These are phyloP conservation scores for Aeoliscus strigatus DNA, from an alignment of 2,797 vertebrate genomes.

Conservation along the genomic window DNA sequence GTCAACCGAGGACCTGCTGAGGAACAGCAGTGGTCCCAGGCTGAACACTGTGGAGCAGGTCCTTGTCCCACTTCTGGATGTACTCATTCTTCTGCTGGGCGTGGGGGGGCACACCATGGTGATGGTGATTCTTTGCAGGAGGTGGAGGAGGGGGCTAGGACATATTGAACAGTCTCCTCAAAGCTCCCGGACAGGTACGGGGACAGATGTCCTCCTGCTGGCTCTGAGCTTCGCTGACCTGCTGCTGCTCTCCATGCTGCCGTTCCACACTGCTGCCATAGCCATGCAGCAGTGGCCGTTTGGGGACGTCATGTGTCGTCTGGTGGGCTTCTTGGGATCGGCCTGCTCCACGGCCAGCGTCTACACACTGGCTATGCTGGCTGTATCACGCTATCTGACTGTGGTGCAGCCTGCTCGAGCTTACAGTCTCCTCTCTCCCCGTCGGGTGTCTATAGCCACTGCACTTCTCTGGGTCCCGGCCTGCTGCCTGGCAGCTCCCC, in stretches of 20 bases:
- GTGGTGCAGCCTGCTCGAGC: constrained; percentile 68
- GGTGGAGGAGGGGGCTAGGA: constrained; percentile 22
- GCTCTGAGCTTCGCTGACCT: constrained; percentile 72
- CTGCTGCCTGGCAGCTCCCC: constrained; percentile 64
- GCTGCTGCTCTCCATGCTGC: constrained; percentile 67
- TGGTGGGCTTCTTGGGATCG: constrained; percentile 70
- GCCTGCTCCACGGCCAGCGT: constrained; percentile 68
- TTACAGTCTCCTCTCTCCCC: constrained; percentile 52
- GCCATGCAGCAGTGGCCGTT: constrained; percentile 71
- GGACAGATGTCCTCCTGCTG: constrained; percentile 72
- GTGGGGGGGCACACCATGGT: constrained; percentile 68
- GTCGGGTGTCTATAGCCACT: constrained; percentile 31
- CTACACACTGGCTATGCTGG: constrained; percentile 69
- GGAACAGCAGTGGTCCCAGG: constrained; percentile 43
- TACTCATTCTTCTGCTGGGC: constrained; percentile 65
- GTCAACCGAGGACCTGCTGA: constrained; percentile 16
- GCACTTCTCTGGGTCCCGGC: constrained; percentile 70
- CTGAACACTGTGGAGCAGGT: constrained; percentile 51
- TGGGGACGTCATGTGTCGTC: constrained; percentile 67
- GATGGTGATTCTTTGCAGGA: constrained; percentile 65
- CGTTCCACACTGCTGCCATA: constrained; percentile 69
- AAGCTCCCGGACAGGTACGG: constrained; percentile 37
- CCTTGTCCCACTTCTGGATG: constrained; percentile 71
- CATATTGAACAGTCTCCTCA: constrained; percentile 13
- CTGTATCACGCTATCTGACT: constrained; percentile 70